Evolutionary conservation across 2,113 vertebrate species (phyloP).

Genomic region (Xyrauchen texanus): DNA sequence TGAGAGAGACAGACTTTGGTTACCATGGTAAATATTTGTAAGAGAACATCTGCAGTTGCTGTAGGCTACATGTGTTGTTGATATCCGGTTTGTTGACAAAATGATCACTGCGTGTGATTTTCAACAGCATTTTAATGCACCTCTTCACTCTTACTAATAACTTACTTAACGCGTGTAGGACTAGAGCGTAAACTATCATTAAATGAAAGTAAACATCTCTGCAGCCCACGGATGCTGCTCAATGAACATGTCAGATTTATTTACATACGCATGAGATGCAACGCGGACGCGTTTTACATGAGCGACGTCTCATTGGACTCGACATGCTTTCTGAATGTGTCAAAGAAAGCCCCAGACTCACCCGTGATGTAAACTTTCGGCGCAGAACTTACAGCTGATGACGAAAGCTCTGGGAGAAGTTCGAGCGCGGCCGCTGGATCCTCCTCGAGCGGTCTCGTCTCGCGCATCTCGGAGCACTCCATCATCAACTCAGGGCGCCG

Average conservation of each 20-base stretch:
- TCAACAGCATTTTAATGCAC: neutral
- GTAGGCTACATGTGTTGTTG: neutral
- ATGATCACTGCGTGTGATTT: neutral
- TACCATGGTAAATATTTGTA: neutral
- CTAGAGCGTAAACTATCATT: neutral
- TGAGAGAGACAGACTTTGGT: neutral
- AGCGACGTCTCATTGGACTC: neutral
- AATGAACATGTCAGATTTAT: slow-evolving; percentile 23
- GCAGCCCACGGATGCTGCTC: neutral
- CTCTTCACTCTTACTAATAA: neutral
- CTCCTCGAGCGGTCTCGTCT: neutral
- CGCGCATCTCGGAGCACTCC: slow-evolving; percentile 21
- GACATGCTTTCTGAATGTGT: neutral
- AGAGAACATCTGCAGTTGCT: neutral
- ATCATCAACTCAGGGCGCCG: neutral
- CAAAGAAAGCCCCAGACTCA: neutral
- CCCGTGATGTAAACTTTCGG: neutral
- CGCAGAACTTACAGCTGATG: neutral
- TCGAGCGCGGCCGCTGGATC: neutral
- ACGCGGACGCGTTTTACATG: neutral
- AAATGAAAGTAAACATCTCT: neutral
- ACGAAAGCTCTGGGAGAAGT: neutral
- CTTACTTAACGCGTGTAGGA: neutral
- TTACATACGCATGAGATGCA: neutral
- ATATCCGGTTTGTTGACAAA: too few species aligned